phyloP scores from a whole-genome alignment of 2,113 vertebrate genomes.

The Gasterosteus aculeatus region DNA sequence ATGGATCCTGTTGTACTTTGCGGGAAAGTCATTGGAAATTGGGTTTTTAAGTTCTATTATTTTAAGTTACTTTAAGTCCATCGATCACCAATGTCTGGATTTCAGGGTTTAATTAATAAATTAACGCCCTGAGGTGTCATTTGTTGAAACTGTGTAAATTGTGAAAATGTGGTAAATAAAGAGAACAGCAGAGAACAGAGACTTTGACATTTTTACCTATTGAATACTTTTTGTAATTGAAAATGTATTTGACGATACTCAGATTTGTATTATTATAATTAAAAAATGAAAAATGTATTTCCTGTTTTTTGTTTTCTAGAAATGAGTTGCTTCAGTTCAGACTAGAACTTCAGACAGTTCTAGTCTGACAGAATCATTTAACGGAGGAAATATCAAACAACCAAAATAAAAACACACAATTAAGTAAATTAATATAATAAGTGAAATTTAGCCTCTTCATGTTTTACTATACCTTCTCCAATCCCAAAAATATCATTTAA shows the following conservation, averaged over 20 bases:
- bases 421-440: neutral
- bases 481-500: neutral
- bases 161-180: constrained; percentile 38
- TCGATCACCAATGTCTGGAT: neutral
- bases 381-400: neutral
- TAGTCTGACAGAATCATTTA: neutral
- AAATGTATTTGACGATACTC: neutral
- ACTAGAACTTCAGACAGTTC: neutral
- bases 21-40: neutral
- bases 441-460: neutral
- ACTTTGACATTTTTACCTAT: neutral
- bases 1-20: neutral
- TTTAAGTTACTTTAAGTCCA: neutral
- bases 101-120: neutral
- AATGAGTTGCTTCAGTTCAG: neutral
- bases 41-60: neutral
- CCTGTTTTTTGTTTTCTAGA: neutral
- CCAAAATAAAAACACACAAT: neutral
- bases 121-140: neutral
- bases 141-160: neutral
- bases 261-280: neutral
- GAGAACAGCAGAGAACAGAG: neutral
- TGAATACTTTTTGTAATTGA: constrained; percentile 5
- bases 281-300: neutral
- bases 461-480: neutral